These are phyloP conservation scores for Eumacrocentrus americanus DNA, from an alignment of 2,888 invertebrate species.

Conservation along the genomic window DNA sequence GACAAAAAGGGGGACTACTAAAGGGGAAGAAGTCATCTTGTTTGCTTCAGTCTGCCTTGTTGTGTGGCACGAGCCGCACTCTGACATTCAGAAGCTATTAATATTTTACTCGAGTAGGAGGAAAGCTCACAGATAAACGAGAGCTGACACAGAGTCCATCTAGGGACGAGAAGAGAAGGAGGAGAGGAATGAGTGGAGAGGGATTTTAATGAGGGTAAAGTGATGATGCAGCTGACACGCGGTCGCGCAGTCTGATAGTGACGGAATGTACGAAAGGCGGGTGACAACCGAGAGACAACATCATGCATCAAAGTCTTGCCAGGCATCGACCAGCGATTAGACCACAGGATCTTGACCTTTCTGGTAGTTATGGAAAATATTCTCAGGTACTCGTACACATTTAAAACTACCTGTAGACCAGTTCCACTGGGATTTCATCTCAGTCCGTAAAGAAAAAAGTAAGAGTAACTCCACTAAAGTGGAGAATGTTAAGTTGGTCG, in stretches of 20 bases:
- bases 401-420: not conserved
- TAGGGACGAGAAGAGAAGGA: not conserved
- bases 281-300: no score
- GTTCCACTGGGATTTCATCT: not conserved
- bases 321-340: slow-evolving; percentile 34
- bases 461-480: slow-evolving; percentile 6
- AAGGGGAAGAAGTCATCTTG: not conserved
- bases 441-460: slow-evolving; percentile 8
- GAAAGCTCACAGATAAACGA: slow-evolving; percentile 4
- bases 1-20: not conserved
- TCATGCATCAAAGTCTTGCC: slow-evolving; percentile 34
- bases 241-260: slow-evolving; percentile 3
- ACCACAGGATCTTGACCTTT: slow-evolving; percentile 41
- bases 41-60: slow-evolving; percentile 5
- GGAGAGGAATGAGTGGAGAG: not conserved
- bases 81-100: slow-evolving; percentile 29
- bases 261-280: slow-evolving; percentile 18
- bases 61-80: not conserved
- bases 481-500: slow-evolving; percentile 10
- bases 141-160: slow-evolving; percentile 4
- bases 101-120: slow-evolving; percentile 16
- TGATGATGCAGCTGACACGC: slow-evolving; percentile 26
- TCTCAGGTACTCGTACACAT: slow-evolving; percentile 33
- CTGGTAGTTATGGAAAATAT: slow-evolving; percentile 31
- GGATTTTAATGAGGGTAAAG: slow-evolving; percentile 28